Conservation (phyloP, 2,888 invertebrate genomes). For the Crossocerus cetratus region DNA sequence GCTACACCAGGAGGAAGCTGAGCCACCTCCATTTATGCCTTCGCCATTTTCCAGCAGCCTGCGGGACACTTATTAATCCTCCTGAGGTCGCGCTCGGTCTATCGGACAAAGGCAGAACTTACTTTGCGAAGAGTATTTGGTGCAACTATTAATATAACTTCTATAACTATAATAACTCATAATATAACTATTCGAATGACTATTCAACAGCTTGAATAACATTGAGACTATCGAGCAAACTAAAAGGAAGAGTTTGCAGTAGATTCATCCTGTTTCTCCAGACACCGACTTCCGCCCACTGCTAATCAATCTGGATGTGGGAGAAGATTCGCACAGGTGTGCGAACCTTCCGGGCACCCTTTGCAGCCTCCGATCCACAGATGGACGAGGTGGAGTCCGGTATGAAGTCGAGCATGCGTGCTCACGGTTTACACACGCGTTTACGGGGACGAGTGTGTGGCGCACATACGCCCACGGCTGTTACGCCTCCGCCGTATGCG, state of each 20-base stretch:
- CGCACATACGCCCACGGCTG: constrained; percentile 48
- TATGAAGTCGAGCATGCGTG: constrained; percentile 11
- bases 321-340: constrained; percentile 38
- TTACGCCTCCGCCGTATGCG: constrained; percentile 52
- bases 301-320: neutral
- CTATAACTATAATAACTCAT: no score
- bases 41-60: no score
- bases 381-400: constrained; percentile 1
- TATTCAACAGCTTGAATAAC: no score
- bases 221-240: no score
- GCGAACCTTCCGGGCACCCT: constrained; percentile 54
- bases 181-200: no score
- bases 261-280: neutral
- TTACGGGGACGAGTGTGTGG: constrained; percentile 18
- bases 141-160: no score
- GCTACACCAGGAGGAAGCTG: neutral
- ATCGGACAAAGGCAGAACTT: no score
- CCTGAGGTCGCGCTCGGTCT: no score
- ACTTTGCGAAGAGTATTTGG: no score
- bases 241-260: neutral
- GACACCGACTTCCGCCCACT: no score
- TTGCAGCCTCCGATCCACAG: constrained; percentile 54
- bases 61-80: no score
- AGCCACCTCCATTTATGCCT: no score
- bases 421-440: constrained; percentile 16